Conservation (phyloP, 2,113 vertebrate species). For the Myotis davidii region DNA sequence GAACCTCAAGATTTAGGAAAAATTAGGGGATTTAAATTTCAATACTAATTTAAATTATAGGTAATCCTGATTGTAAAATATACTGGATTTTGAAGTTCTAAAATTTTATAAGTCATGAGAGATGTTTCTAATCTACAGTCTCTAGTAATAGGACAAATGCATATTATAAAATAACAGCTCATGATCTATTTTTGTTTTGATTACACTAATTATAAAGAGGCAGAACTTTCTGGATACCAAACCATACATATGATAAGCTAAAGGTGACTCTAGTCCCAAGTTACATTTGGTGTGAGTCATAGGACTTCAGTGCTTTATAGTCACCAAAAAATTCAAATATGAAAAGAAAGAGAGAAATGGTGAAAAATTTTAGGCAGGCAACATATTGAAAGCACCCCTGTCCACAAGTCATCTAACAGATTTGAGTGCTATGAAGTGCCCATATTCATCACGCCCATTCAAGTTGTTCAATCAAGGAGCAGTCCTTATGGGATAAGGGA, state of each 20-base stretch:
- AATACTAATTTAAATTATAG: conserved; percentile 34
- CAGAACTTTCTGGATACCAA: conserved; percentile 17
- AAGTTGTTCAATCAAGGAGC: not conserved
- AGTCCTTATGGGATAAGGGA: conserved; percentile 22
- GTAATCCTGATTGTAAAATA: not conserved
- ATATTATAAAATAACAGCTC: not conserved
- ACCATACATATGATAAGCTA: not conserved
- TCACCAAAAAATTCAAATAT: not conserved
- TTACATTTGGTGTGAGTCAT: not conserved
- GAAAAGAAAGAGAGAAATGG: not conserved
- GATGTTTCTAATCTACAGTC: not conserved
- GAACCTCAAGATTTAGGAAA: conserved; percentile 22
- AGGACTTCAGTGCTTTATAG: not conserved
- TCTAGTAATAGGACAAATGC: not conserved
- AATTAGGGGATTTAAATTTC: not conserved
- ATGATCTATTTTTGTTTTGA: conserved; percentile 8
- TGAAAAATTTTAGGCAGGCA: not conserved
- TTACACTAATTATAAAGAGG: conserved; percentile 24
- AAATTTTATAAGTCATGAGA: not conserved
- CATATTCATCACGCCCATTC: not conserved
- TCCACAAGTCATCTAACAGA: not conserved
- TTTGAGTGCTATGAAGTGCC: not conserved
- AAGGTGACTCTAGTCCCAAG: not conserved
- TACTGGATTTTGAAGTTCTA: not conserved
- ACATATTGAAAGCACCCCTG: not conserved